Conservation (phyloP, 1,140 invertebrate genomes). For the Colletes gigas region DNA sequence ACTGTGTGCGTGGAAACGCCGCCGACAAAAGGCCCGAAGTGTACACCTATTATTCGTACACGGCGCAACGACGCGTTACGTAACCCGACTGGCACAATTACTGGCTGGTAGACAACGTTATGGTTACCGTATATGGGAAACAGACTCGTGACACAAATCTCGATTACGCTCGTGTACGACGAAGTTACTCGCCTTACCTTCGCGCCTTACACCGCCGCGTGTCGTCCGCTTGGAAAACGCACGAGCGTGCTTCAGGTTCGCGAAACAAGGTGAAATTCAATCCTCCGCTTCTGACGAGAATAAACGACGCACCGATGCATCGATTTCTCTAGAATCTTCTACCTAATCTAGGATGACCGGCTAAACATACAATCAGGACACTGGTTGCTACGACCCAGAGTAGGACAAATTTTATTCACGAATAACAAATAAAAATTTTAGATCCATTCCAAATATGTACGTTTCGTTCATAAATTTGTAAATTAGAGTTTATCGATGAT, state of each 20-base stretch:
- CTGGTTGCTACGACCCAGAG: no score
- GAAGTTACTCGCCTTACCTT: constrained; percentile 29
- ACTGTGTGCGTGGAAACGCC: background rate
- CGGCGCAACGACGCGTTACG: constrained; percentile 46
- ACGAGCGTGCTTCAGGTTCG: background rate
- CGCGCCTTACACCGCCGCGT: background rate
- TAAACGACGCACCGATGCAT: no score
- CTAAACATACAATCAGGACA: no score
- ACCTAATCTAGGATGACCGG: no score
- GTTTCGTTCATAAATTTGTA: no score
- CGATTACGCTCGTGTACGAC: constrained; percentile 58
- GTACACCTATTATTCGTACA: constrained; percentile 55
- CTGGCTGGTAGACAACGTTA: constrained; percentile 54
- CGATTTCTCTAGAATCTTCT: no score
- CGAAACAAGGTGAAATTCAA: no score
- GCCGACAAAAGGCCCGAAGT: constrained; percentile 18
- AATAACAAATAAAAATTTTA: no score
- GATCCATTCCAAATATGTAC: no score
- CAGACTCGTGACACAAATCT: constrained; percentile 76
- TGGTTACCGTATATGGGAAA: constrained; percentile 72
- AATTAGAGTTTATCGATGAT: no score
- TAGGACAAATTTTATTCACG: no score
- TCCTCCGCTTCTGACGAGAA: no score
- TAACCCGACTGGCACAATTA: constrained; percentile 60
- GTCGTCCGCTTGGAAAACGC: background rate